Percentiles rank a stretch among this genome's conserved stretches.
Conservation (phyloP, 2,113 vertebrate species). For the Cygnus buccinator region DNA sequence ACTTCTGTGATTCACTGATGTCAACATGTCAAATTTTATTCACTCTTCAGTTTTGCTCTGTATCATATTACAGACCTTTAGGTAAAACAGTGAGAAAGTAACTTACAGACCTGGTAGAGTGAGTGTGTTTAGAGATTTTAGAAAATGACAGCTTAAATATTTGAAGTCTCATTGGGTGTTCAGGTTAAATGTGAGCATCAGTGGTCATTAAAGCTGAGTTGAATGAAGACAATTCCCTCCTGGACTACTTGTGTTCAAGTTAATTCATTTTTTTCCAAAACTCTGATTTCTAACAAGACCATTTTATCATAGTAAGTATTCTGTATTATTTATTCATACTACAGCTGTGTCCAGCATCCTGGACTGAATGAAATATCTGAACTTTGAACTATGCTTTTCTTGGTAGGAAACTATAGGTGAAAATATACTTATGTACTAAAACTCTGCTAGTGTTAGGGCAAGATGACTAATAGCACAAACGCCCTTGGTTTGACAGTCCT, state of each 20-base stretch:
- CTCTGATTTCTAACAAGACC: background rate
- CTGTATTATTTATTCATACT: background rate
- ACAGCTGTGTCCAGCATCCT: background rate
- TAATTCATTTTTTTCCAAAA: background rate
- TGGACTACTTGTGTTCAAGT: background rate
- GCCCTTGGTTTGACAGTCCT: background rate
- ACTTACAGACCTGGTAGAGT: background rate
- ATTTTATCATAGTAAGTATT: background rate
- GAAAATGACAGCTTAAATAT: slow-evolving; percentile 22
- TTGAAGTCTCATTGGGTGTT: background rate
- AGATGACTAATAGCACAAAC: background rate
- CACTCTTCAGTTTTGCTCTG: slow-evolving; percentile 30
- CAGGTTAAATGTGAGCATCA: slow-evolving; percentile 18
- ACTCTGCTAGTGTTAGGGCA: background rate
- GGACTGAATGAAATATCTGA: background rate
- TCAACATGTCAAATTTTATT: slow-evolving; percentile 67
- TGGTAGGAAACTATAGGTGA: background rate
- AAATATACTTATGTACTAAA: background rate
- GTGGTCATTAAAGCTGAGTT: background rate
- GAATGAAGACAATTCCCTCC: slow-evolving; percentile 6
- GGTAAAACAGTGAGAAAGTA: slow-evolving; percentile 16
- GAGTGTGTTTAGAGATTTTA: slow-evolving; percentile 29
- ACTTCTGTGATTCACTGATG: slow-evolving; percentile 53
- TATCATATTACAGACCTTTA: slow-evolving; percentile 61
- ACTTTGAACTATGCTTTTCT: background rate